Evolutionary conservation across 2,113 vertebrate species (phyloP), one percentile per base, ranked within the genome.

Genomic region (Rhadina sibilatrix): DNA sequence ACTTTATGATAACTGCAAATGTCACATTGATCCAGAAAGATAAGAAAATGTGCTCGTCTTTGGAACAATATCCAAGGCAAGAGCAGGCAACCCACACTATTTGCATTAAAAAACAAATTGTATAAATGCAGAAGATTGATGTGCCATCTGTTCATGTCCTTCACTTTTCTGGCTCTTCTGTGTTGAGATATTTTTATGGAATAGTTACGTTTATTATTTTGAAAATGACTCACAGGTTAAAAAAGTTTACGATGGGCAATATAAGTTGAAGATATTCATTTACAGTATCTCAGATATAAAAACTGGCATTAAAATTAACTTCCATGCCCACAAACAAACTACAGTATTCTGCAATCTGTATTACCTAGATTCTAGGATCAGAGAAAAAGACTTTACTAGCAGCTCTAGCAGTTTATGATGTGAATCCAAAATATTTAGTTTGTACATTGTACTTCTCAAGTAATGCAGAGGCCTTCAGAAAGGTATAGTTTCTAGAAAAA

Each of bases 71-170:
- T 98, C 97, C 97, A 97, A 98, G 97, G 98, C 98, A 97, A 97
- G 98, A 98, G 98, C 98, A 98, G 97, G 98, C 98, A 98, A 98
- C 98, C 97, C 98, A 98, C 98, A 98, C 98, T 98, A 98, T 98
- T 98, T 98, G 98, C 98, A 98, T 98, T 98, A 98, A 98, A 98
- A 98, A 98, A 98, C 98, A 98, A 98, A 98, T 98, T 98, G 98
- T 98, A 98, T 98, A 98, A 98, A 98, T 98, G 98, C 96, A 97
- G 97, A 98, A 98, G 98, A 98, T 98, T 98, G 98, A 98, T 98
- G 97, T 97, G 96, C 98, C 98, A 98, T 98, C 98, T 98, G 98
- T 98, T 98, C 98, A 97, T 98, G 98, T 98, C 98, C 98, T 98
- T 98, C 98, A 98, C 97, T 98, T 98, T 98, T 97, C 98, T 98